A percentile compares a stretch with the other conserved stretches of the same genome.
These are phyloP conservation scores for Pediacus dermestoides DNA, from an alignment of 2,888 invertebrate species.

Conservation along the genomic window DNA sequence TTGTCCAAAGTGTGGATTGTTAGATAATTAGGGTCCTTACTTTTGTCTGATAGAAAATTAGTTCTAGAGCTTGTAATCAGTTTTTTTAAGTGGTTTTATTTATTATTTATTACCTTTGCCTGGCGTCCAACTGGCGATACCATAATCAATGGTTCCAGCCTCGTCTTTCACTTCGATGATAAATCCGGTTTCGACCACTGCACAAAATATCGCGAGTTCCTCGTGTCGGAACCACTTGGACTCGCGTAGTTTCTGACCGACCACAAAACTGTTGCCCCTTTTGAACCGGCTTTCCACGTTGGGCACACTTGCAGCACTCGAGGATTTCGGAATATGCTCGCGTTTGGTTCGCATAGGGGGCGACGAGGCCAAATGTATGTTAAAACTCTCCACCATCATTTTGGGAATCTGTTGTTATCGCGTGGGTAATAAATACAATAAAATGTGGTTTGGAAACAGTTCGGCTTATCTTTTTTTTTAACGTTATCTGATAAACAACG, in stretches of 20 bases:
- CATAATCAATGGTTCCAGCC: constrained; percentile 61
- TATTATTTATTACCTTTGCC: constrained; percentile 59
- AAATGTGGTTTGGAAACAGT: too few species aligned
- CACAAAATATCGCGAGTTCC: constrained; percentile 67
- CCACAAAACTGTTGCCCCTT: constrained; percentile 62
- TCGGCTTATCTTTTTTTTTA: too few species aligned
- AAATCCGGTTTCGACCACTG: constrained; percentile 70
- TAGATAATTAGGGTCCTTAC: constrained; percentile 69
- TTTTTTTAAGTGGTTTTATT: neutral
- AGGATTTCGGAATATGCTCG: too few species aligned
- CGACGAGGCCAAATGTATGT: too few species aligned
- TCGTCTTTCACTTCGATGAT: constrained; percentile 55
- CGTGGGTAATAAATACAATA: too few species aligned
- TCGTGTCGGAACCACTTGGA: constrained; percentile 73
- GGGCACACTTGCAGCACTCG: too few species aligned
- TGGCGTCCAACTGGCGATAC: constrained; percentile 67
- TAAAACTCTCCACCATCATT: too few species aligned
- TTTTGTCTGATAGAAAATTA: constrained; percentile 57
- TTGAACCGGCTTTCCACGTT: too few species aligned
- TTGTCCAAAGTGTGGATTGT: constrained; percentile 63
- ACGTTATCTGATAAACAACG: too few species aligned
- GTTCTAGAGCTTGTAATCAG: constrained; percentile 20
- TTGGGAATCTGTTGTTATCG: too few species aligned
- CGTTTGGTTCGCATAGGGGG: too few species aligned
- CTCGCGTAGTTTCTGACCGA: constrained; percentile 68